Evolutionary conservation across 2,888 invertebrate species (phyloP), one percentile per base, ranked within the genome.

Genomic region (Adelphocoris suturalis): DNA sequence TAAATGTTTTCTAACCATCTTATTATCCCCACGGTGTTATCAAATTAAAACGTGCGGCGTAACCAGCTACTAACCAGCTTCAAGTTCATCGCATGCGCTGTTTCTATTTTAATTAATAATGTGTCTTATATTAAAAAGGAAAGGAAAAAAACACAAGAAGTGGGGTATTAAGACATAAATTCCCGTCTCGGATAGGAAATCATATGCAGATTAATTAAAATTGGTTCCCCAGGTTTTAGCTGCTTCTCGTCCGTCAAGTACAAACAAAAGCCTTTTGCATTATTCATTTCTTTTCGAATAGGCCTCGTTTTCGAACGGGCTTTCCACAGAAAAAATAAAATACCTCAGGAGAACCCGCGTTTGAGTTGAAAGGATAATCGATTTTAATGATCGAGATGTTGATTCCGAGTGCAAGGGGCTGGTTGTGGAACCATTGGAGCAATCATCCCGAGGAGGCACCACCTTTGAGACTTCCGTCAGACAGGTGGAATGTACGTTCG

Each of bases 131-230:
- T 37, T 37, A 37, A 37, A 37, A 37, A 37, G 37, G 37, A 37
- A 37, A 7, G 7, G 37, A 7, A 19, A 52, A 52, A 84, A 84
- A 28, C 14, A 23, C 16, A 52, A 82, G 57, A 80, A 88, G 57
- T 12, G 76, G 78, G 80, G 76, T 78, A 89, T 82, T 89, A 89
- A 89, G 89, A 89, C 89, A 89, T 89, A 89, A 89, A 89, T 89
- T 89, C 89, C 61, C 52, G 89, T 82, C 89, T 89, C 37, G 28
- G 57, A 28, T 80, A 14, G 88, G 88, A 82, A 89, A 89, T 89
- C 75, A 61, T 89, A 89, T 89, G 89, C 89, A 89, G 82, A 89
- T 89, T 55, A 89, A 89, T 89, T 89, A 89, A 89, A 89, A 89
- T 89, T 89, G 82, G 82, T 78, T 88, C 55, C 85, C 86, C 19